Evolutionary conservation across 2,888 invertebrate genomes (phyloP).

Genomic region (Myopa testacea): DNA sequence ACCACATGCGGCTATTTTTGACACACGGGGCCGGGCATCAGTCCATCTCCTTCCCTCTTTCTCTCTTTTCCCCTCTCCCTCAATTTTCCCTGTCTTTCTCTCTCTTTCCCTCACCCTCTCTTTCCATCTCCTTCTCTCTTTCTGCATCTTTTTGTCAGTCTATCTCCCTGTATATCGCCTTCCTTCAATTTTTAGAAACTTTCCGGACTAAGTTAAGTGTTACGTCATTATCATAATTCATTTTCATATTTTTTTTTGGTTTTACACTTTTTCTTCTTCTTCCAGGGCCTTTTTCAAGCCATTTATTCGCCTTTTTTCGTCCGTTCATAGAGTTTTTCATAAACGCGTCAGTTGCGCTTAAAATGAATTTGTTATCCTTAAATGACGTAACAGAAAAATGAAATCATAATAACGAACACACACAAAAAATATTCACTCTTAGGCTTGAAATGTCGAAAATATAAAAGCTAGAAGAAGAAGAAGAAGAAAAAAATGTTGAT

Average conservation of each 20-base stretch:
- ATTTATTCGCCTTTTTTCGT: no score
- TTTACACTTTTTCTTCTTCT: not conserved
- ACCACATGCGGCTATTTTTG: not conserved
- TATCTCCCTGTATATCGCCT: no score
- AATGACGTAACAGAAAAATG: slow-evolving; percentile 53
- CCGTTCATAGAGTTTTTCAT: no score
- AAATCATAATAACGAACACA: slow-evolving; percentile 17
- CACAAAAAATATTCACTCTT: not conserved
- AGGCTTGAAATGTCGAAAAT: not conserved
- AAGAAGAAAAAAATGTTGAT: not conserved
- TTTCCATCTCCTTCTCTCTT: not conserved
- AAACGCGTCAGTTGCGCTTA: slow-evolving; percentile 61
- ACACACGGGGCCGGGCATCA: not conserved
- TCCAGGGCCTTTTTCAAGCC: not conserved
- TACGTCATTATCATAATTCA: slow-evolving; percentile 1
- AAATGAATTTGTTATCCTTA: slow-evolving; percentile 63
- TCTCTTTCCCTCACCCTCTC: not conserved
- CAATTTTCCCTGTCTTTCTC: not conserved
- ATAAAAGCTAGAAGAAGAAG: not conserved
- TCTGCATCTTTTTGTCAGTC: no score
- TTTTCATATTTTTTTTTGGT: not conserved
- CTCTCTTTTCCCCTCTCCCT: not conserved
- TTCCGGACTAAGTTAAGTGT: not conserved
- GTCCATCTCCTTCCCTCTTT: not conserved
- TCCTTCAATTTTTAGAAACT: not conserved